phyloP scores from a whole-genome alignment of 2,888 invertebrate genomes.

The Drosophila stalkeri region DNA sequence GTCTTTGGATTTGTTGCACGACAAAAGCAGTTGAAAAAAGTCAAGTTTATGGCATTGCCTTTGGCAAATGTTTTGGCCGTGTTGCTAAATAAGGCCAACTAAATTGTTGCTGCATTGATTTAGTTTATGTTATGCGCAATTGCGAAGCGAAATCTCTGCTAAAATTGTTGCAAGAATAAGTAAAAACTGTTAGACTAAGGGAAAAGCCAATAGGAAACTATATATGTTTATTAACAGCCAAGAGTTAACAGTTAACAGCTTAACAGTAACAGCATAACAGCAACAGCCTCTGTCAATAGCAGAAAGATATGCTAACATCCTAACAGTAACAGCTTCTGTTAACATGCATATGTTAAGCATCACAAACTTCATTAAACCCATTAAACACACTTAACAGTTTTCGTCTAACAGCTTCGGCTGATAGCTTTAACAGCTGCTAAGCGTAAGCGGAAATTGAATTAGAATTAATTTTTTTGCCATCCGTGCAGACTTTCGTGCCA shows the following conservation, averaged over 20 bases:
- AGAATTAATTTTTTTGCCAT: conserved; percentile 6
- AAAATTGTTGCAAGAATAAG: neutral
- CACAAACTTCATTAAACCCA: no score
- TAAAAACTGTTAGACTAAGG: neutral
- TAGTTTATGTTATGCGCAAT: neutral
- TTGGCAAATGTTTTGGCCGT: conserved; percentile 6
- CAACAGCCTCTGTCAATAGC: neutral
- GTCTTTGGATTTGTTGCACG: conserved; percentile 1
- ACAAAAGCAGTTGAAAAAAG: conserved; percentile 20
- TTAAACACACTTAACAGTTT: no score
- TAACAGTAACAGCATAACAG: neutral
- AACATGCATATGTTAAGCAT: no score
- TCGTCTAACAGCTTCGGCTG: no score
- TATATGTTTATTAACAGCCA: neutral
- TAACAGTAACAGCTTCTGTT: conserved; percentile 2
- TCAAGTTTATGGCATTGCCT: conserved; percentile 30
- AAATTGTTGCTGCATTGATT: conserved; percentile 22
- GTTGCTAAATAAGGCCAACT: conserved; percentile 21
- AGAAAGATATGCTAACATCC: neutral
- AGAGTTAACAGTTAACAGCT: neutral
- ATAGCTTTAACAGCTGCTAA: conserved; percentile 16
- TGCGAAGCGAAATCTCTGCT: neutral
- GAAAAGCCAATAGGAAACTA: neutral
- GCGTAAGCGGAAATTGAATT: conserved; percentile 11
- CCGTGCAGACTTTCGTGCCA: neutral